Base-by-base conservation (phyloP, 2,888 invertebrate species). In the Lordiphosa fenestrarum region DNA sequence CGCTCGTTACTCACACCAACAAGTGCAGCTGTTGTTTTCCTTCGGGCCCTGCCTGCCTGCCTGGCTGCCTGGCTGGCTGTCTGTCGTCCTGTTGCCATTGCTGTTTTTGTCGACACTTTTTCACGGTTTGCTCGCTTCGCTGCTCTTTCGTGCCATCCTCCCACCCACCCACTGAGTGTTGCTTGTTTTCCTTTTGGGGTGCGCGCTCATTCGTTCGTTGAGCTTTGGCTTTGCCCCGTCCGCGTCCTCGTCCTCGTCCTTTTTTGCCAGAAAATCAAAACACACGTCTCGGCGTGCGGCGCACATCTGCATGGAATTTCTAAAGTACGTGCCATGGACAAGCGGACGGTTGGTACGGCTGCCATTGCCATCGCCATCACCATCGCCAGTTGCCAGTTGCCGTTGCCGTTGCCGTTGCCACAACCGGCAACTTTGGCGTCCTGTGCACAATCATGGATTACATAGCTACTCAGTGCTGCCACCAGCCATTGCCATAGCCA, bases 221-320 rank as follows among this genome's bases (percentile, higher is more conserved):
- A 74, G 74, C 75, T 69, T 71, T 72, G 65, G 67, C 67, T 71
- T 63, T 57, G 63, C 53, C 52, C 46, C 36, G 19, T 51, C 53
- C 52, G 40, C 36, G 19, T 51, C 21, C 49, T 53, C 53, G 44
- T 39, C 30, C 12, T 54, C 54, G 50, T 53, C 57, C 51, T 48
- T 61, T 55, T 56, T 65, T 68, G 73, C 72, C 71, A 73, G 75
- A 84, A 84, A 84, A 84, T 84, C 85, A 84, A 85, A 84, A 84
- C 84, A 85, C 85, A 83, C 84, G 80, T 85, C 75, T 76, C 80
- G 77, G 70, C 73, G 84, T 83, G 71, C 63, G 73, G 73, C 77
- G 84, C 84, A 80, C 84, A 84, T 75, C 77, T 85, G 84, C 71
- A 80, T 84, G 71, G 76, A 82, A 84, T 80, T 78, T 82, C 80